Conservation (phyloP, 2,797 vertebrate genomes). For the Iguana delicatissima region DNA sequence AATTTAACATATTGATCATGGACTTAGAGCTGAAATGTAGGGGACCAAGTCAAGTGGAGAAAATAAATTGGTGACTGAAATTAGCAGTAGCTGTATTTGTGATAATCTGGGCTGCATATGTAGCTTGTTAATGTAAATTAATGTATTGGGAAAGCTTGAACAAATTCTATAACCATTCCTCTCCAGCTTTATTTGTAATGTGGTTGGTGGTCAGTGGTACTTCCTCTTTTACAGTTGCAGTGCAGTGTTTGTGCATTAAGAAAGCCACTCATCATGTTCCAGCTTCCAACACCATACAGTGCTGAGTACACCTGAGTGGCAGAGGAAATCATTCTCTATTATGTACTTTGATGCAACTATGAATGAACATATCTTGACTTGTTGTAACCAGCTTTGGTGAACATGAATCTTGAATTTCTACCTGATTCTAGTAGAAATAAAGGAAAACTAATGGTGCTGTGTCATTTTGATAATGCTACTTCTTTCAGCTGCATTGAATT, state of each 20-base stretch:
- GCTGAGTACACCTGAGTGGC: conserved; percentile 45
- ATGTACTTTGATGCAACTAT: conserved; percentile 21
- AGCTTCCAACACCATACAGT: conserved; percentile 11
- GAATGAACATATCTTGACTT: conserved; percentile 27
- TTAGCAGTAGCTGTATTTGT: not conserved
- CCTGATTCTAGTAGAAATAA: conserved; percentile 63
- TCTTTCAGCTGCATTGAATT: not conserved
- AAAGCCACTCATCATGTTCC: not conserved
- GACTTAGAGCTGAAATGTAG: not conserved
- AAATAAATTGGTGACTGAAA: not conserved
- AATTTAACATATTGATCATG: not conserved
- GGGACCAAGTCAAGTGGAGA: too few relatives aligned
- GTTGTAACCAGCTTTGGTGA: conserved; percentile 42
- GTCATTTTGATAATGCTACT: conserved; percentile 8
- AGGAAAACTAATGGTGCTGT: conserved; percentile 38
- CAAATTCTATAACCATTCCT: not conserved
- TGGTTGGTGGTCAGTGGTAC: not conserved
- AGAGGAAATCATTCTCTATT: conserved; percentile 18
- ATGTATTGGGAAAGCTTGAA: not conserved
- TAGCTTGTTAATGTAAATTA: not conserved
- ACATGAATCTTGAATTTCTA: conserved; percentile 51
- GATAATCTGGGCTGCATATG: not conserved
- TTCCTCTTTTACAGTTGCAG: conserved; percentile 33
- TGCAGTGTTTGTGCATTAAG: conserved; percentile 20
- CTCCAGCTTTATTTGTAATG: conserved; percentile 5